Conservation (phyloP, 2,797 vertebrate species). For the Spinibarbus caldwelli region DNA sequence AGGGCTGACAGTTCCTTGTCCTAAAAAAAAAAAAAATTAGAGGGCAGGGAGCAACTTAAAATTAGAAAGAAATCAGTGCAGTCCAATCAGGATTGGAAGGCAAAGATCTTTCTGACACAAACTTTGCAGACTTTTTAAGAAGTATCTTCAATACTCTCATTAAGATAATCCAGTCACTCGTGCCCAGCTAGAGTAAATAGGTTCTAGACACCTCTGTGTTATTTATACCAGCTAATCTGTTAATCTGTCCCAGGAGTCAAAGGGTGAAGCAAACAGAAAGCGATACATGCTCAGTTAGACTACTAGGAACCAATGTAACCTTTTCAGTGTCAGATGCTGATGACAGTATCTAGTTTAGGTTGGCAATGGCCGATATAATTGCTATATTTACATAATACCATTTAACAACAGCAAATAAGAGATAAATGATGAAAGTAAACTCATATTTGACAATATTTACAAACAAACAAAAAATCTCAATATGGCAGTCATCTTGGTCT, state of each 20-base stretch:
- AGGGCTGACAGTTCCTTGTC: not conserved
- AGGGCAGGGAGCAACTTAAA: not conserved
- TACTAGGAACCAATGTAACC: not conserved
- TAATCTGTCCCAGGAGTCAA: slow-evolving; percentile 53
- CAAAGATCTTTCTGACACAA: not conserved
- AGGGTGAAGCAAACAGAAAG: slow-evolving; percentile 31
- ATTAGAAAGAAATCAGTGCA: slow-evolving; percentile 3
- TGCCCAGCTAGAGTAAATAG: slow-evolving; percentile 19
- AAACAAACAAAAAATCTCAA: not conserved
- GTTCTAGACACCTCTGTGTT: slow-evolving; percentile 50
- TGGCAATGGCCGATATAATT: not conserved
- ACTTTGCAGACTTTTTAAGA: not conserved
- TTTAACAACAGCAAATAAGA: not conserved
- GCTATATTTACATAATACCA: not conserved
- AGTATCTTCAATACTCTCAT: slow-evolving; percentile 39
- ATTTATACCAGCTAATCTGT: slow-evolving; percentile 69
- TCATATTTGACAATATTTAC: not conserved
- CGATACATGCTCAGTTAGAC: not conserved
- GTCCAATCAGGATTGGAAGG: not conserved
- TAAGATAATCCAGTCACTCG: slow-evolving; percentile 56
- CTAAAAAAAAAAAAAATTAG: not conserved
- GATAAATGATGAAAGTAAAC: not conserved
- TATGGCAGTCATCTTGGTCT: not conserved
- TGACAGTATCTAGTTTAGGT: not conserved
- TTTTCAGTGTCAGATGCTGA: not conserved